Conservation (phyloP, 2,113 vertebrate genomes). For the Corythaeola cristata region DNA sequence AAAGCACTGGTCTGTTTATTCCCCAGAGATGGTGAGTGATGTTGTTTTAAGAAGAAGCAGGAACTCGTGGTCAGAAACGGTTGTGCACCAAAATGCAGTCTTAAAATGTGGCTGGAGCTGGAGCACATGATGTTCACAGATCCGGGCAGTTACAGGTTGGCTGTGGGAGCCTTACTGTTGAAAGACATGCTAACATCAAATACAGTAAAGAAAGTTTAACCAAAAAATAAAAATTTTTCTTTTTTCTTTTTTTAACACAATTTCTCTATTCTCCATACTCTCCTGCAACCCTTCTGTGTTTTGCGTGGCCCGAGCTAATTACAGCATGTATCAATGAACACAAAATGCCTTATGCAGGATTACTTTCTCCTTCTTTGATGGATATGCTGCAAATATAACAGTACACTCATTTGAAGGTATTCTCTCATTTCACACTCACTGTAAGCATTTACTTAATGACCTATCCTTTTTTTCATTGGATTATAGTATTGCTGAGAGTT, state of each 20-base stretch:
- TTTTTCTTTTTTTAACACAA: neutral
- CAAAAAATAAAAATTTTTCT: neutral
- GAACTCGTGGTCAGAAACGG: neutral
- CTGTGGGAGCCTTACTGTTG: neutral
- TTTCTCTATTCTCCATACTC: neutral
- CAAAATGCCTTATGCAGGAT: neutral
- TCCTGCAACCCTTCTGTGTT: neutral
- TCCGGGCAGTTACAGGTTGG: neutral
- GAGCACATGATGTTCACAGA: neutral
- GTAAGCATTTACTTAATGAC: neutral
- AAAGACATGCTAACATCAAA: neutral
- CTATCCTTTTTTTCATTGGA: neutral
- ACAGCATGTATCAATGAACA: neutral
- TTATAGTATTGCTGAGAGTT: neutral
- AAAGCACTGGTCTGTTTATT: neutral
- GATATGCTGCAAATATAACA: neutral
- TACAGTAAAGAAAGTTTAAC: neutral
- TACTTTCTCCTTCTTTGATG: neutral
- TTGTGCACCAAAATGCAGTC: neutral
- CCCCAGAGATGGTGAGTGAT: neutral
- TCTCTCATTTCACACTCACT: neutral
- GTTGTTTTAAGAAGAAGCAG: neutral
- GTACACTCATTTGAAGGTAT: neutral
- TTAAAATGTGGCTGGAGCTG: neutral
- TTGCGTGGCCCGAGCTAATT: neutral